These are phyloP conservation scores for Sebastes diaconus DNA, from an alignment of 2,797 vertebrate species.

Conservation along the genomic window DNA sequence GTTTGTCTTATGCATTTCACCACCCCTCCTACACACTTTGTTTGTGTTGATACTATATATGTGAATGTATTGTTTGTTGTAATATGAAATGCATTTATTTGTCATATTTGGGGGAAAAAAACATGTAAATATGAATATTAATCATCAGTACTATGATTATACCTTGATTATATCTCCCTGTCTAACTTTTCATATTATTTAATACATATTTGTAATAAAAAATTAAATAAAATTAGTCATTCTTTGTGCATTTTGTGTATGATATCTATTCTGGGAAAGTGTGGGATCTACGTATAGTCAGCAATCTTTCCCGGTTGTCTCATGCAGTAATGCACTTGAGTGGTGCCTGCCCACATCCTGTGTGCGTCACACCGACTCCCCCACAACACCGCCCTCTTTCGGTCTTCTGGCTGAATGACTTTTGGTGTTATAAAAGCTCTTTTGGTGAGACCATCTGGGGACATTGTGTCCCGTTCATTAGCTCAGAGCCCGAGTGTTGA, in stretches of 20 bases:
- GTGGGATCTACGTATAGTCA: constrained; percentile 39
- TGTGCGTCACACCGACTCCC: constrained; percentile 51
- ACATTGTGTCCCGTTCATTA: constrained; percentile 46
- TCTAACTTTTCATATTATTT: constrained; percentile 85
- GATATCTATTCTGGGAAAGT: not conserved
- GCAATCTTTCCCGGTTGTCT: constrained; percentile 32
- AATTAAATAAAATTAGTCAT: not conserved
- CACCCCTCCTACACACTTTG: constrained; percentile 40
- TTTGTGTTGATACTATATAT: constrained; percentile 69
- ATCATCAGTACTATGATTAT: constrained; percentile 79
- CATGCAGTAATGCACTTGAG: constrained; percentile 23
- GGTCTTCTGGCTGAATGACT: constrained; percentile 37
- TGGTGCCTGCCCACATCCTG: constrained; percentile 63
- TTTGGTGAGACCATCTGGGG: constrained; percentile 34
- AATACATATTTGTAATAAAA: constrained; percentile 85
- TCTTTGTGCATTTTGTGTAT: constrained; percentile 8
- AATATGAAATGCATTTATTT: constrained; percentile 77
- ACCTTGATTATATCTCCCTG: constrained; percentile 69
- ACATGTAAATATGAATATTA: constrained; percentile 78
- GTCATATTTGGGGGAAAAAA: constrained; percentile 66
- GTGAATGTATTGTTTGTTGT: constrained; percentile 76
- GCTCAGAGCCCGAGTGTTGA: constrained; percentile 18
- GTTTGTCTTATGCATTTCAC: constrained; percentile 76
- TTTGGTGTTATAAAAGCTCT: constrained; percentile 40
- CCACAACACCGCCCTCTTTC: constrained; percentile 14